These are phyloP conservation scores for Phrynocephalus versicolor DNA, from an alignment of 2,113 vertebrate species.

Conservation along the genomic window DNA sequence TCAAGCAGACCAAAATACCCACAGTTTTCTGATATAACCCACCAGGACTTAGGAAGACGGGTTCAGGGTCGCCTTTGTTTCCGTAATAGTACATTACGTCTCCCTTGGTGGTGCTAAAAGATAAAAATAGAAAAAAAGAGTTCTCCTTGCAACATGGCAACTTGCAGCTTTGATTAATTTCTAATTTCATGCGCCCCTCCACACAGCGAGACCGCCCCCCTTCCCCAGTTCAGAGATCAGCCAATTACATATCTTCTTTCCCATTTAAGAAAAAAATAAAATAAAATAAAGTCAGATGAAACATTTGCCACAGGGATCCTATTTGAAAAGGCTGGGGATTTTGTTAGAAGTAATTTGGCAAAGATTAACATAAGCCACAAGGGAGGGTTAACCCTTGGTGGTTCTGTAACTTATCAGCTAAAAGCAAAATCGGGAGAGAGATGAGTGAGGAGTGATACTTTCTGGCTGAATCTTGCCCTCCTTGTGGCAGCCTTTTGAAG, in stretches of 20 bases:
- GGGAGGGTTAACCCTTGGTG: background rate
- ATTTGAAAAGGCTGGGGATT: slow-evolving; percentile 9
- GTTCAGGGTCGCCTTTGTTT: slow-evolving; percentile 89
- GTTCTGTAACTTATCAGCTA: background rate
- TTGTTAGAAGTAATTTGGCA: background rate
- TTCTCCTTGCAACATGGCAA: slow-evolving; percentile 62
- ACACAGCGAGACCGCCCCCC: slow-evolving; percentile 43
- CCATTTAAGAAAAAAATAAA: slow-evolving; percentile 11
- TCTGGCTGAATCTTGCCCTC: background rate
- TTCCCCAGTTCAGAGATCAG: slow-evolving; percentile 22
- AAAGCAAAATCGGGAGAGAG: background rate
- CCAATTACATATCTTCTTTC: slow-evolving; percentile 17
- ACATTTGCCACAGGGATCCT: background rate
- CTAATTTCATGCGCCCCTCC: slow-evolving; percentile 46
- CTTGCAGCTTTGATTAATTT: slow-evolving; percentile 50
- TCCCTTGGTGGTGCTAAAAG: slow-evolving; percentile 85
- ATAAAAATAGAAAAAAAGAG: slow-evolving; percentile 40
- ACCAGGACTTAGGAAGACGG: slow-evolving; percentile 88
- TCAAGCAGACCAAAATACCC: slow-evolving; percentile 17
- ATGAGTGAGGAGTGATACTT: background rate
- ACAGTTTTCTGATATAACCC: slow-evolving; percentile 64
- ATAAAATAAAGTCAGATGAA: background rate
- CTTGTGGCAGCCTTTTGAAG: no score
- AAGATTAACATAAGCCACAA: background rate
- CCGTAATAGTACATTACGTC: slow-evolving; percentile 97